Evolutionary conservation across 2,888 invertebrate genomes (phyloP).

Genomic region (Lasioglossum calceatum): DNA sequence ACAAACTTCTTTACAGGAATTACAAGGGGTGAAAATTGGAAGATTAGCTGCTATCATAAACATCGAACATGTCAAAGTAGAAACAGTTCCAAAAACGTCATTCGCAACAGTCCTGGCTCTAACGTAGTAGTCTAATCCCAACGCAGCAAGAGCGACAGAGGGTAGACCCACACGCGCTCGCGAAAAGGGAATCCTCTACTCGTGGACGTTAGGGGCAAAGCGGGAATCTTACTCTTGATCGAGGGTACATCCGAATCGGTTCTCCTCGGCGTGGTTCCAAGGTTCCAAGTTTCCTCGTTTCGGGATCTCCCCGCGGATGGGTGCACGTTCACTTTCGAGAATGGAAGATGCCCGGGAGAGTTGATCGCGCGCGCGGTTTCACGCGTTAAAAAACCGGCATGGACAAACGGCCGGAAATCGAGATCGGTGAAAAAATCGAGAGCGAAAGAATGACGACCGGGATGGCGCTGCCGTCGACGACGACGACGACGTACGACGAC

Average conservation of each 20-base stretch:
- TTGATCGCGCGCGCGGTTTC: constrained; percentile 1
- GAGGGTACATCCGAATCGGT: constrained; percentile 38
- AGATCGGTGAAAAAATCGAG: constrained; percentile 39
- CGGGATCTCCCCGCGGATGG: constrained; percentile 17
- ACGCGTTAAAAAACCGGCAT: constrained; percentile 16
- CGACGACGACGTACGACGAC: constrained; percentile 59
- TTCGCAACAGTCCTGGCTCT: neutral
- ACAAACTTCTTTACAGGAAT: neutral
- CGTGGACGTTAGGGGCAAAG: neutral
- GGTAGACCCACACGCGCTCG: neutral
- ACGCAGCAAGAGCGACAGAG: neutral
- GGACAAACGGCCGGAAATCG: constrained; percentile 25
- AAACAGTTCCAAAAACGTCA: neutral
- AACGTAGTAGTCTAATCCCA: neutral
- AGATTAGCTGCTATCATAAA: neutral
- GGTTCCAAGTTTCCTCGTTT: neutral
- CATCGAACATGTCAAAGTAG: neutral
- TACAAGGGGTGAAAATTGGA: neutral
- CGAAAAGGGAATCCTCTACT: neutral
- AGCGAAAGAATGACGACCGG: constrained; percentile 43
- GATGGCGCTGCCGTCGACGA: constrained; percentile 74
- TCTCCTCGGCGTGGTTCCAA: constrained; percentile 30
- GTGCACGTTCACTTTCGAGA: constrained; percentile 39
- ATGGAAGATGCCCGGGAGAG: neutral
- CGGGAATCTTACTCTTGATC: constrained; percentile 41